Evolutionary conservation across 2,113 vertebrate genomes (phyloP), one percentile per base, ranked within the genome.

Genomic region (Sinosuthora webbiana): DNA sequence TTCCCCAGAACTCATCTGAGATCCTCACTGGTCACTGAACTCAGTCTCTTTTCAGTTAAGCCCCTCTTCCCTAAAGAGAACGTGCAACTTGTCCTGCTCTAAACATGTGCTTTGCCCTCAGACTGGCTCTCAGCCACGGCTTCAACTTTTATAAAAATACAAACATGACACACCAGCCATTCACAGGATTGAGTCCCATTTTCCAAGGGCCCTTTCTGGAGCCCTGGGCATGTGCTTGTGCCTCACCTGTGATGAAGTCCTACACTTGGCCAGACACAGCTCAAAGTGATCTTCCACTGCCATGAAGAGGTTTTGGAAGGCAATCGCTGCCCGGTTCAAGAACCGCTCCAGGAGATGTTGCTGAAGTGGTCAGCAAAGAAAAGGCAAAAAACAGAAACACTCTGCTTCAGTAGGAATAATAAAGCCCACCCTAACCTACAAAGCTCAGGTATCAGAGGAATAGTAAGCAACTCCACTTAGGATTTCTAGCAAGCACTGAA

Each of bases 241-340:
- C 77, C 98, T 68, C 94, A 99, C 99, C 98, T 99, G 99, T 49
- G 99, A 99, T 6, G 99, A 99, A 35, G 99, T 99, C 73, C 99
- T 98, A 87, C 99, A 99, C 94, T 99, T 99, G 5, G 99, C 99
- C 97, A 99, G 97, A 84, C 99, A 99, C 59, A 99, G 93, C 92
- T 99, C 99, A 71, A 99, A 99, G 95, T 99, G 99, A 97, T 99
- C 99, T 96, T 99, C 99, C 7, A 99, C 99, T 1, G 99, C 99
- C 60, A 98, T 98, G 98, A 99, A 99, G 68, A 99, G 99, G 93
- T 99, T 99, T 96, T 99, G 99, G 96, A 99, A 99, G 19, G 99
- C 99, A 39, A 98, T 97, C 0, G 99, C 99, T 37, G 99, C 99
- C 84, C 99, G 98, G 96, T 98, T 99, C 95, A 99, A 96, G 97